phyloP scores from a whole-genome alignment of 2,113 vertebrate genomes.

The Callocephalon fimbriatum region DNA sequence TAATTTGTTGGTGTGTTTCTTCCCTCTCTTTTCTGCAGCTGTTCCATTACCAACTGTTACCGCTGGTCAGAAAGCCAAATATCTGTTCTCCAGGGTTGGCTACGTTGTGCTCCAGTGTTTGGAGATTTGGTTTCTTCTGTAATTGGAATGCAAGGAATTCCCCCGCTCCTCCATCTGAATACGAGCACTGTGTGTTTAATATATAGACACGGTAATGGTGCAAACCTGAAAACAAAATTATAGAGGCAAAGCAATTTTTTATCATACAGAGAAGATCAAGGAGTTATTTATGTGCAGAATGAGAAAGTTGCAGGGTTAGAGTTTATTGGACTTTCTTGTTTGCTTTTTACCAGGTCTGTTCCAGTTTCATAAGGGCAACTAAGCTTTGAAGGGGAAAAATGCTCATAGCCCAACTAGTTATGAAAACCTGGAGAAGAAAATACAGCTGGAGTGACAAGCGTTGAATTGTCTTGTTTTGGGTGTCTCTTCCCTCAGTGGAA shows the following conservation, averaged over 20 bases:
- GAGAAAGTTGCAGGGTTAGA: background rate
- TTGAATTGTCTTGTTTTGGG: background rate
- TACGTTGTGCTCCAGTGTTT: background rate
- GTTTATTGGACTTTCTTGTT: background rate
- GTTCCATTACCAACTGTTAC: conserved; percentile 28
- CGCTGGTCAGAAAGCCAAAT: conserved; percentile 49
- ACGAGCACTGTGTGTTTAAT: background rate
- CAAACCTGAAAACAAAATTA: background rate
- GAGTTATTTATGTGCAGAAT: background rate
- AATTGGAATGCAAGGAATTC: conserved; percentile 2
- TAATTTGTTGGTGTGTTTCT: conserved; percentile 46
- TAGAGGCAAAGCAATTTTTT: background rate
- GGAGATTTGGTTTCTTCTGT: conserved; percentile 40
- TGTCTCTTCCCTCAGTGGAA: background rate
- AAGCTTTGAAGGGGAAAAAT: background rate
- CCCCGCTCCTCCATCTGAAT: background rate
- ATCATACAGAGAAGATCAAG: background rate
- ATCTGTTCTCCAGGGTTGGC: conserved; percentile 18
- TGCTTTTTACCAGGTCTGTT: background rate
- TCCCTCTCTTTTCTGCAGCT: conserved; percentile 51
- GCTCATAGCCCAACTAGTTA: background rate
- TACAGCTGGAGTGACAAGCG: background rate
- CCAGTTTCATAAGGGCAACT: background rate
- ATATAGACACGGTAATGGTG: background rate
- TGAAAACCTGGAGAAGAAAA: background rate